These are phyloP conservation scores for Caprella mutica DNA, from an alignment of 2,888 invertebrate species.

Conservation along the genomic window DNA sequence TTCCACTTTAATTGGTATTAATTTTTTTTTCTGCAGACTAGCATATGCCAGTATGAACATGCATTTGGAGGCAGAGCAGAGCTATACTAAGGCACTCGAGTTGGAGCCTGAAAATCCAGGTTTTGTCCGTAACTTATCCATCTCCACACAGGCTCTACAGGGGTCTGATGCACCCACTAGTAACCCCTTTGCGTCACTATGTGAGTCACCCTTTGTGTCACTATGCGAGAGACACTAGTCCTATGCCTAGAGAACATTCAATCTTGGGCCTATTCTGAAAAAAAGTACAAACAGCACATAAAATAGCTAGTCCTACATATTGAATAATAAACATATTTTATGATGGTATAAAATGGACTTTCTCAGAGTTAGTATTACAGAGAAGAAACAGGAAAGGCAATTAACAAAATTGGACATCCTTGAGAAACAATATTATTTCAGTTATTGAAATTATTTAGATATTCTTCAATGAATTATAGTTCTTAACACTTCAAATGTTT, in stretches of 20 bases:
- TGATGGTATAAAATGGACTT: too few species aligned
- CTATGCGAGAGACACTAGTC: not conserved
- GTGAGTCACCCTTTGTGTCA: conserved; percentile 1
- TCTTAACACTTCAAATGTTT: not conserved
- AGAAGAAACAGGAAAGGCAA: too few species aligned
- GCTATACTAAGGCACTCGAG: conserved; percentile 75
- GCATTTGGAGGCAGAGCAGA: conserved; percentile 69
- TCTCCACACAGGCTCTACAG: conserved; percentile 50
- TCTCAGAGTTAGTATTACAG: too few species aligned
- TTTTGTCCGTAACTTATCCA: conserved; percentile 69
- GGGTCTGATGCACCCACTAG: conserved; percentile 34
- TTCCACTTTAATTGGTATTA: too few species aligned
- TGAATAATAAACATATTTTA: too few species aligned
- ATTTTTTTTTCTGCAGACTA: conserved; percentile 46
- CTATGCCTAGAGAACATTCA: too few species aligned
- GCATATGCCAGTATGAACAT: conserved; percentile 73
- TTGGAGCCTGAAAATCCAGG: conserved; percentile 86
- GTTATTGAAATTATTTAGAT: too few species aligned
- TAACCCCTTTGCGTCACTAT: conserved; percentile 17
- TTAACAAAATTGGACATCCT: too few species aligned
- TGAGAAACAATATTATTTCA: too few species aligned
- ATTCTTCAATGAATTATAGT: too few species aligned
- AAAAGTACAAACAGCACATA: too few species aligned
- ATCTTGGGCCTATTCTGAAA: not conserved
- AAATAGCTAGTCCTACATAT: too few species aligned